phyloP scores from a whole-genome alignment of 2,797 vertebrate species.

The Sebastes kiyomatsui region DNA sequence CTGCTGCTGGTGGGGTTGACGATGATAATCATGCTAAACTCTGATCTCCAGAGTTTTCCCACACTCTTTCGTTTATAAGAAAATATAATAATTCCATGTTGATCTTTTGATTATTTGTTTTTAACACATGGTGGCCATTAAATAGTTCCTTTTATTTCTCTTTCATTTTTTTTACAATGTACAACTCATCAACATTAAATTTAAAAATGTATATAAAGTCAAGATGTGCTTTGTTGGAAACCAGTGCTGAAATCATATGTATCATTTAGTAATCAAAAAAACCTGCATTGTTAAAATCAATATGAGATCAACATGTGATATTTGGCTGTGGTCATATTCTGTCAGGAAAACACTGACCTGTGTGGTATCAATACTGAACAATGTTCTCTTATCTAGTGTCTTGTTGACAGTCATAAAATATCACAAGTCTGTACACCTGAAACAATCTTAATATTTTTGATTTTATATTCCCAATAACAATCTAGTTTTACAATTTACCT shows the following conservation, averaged over 20 bases:
- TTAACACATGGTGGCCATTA: not conserved
- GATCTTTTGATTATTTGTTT: not conserved
- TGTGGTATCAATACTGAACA: not conserved
- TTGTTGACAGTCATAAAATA: not conserved
- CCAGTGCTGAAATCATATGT: not conserved
- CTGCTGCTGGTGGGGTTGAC: not conserved
- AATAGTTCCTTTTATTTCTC: not conserved
- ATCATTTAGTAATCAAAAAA: not conserved
- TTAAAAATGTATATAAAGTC: accelerated
- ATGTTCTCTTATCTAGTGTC: not conserved
- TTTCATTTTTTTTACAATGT: not conserved
- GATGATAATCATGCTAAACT: not conserved
- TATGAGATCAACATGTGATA: not conserved
- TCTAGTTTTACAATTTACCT: not conserved
- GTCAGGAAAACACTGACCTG: not conserved
- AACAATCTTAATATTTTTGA: too few species aligned
- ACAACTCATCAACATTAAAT: not conserved
- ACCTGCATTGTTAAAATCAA: not conserved
- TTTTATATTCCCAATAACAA: not conserved
- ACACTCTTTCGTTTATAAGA: not conserved
- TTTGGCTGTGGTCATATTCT: not conserved
- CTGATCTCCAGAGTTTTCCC: not conserved
- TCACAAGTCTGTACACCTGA: not conserved
- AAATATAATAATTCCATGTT: not conserved
- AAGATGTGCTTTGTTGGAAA: not conserved